Conservation (phyloP, 2,888 invertebrate species). For the Oasisia sp. region DNA sequence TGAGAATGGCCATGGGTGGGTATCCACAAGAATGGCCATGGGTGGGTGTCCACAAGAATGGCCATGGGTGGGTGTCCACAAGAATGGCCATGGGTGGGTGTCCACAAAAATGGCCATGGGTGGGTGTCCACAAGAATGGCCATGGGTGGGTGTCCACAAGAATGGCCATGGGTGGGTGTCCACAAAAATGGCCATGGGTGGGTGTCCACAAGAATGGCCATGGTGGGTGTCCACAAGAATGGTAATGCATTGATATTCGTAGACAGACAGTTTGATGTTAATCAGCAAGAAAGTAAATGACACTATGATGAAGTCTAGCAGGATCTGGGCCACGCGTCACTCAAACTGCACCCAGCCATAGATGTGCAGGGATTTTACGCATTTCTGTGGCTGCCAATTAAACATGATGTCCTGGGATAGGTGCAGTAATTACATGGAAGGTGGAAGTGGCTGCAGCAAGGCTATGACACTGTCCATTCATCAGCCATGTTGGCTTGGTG, state of each 20-base stretch:
- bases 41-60: no score
- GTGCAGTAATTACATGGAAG: neutral
- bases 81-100: no score
- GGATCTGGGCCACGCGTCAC: neutral
- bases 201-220: no score
- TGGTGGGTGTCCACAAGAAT: no score
- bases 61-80: no score
- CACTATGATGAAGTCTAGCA: neutral
- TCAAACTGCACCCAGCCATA: neutral
- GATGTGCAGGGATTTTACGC: neutral
- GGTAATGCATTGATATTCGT: neutral
- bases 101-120: no score
- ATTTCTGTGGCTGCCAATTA: neutral
- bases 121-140: no score
- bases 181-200: no score
- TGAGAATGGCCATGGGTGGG: no score
- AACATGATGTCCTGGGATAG: neutral
- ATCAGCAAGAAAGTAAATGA: neutral
- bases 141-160: no score
- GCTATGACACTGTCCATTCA: neutral
- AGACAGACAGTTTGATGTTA: neutral
- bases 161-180: no score
- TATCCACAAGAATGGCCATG: no score
- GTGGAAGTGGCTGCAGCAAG: neutral
- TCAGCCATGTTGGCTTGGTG: neutral